phyloP scores from a whole-genome alignment of 1,140 invertebrate species.

The Linepithema humile region DNA sequence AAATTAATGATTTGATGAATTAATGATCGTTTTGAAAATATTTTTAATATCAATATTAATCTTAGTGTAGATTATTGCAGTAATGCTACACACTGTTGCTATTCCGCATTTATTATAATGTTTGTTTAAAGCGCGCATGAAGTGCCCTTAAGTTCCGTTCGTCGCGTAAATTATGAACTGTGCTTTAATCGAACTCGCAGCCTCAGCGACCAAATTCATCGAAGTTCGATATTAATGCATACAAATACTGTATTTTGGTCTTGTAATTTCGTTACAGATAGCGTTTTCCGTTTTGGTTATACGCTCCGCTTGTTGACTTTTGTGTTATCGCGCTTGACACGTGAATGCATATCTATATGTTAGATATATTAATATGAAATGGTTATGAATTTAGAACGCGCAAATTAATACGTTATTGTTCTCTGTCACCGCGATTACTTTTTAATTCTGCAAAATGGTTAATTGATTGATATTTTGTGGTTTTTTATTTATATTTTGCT shows the following conservation, averaged over 20 bases:
- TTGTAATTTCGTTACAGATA: slow-evolving; percentile 38
- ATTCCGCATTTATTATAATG: slow-evolving; percentile 48
- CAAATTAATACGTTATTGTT: slow-evolving; percentile 21
- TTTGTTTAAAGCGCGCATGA: slow-evolving; percentile 37
- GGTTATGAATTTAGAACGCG: slow-evolving; percentile 18
- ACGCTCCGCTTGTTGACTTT: slow-evolving; percentile 41
- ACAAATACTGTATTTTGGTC: slow-evolving; percentile 34
- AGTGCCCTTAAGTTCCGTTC: slow-evolving; percentile 43
- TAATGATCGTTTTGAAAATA: too few species aligned
- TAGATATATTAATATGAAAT: background rate
- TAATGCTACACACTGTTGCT: background rate
- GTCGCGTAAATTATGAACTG: slow-evolving; percentile 34
- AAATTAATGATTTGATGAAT: background rate
- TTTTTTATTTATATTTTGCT: background rate
- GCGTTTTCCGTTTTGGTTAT: slow-evolving; percentile 19
- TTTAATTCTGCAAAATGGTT: background rate
- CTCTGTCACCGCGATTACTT: background rate
- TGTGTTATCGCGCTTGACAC: slow-evolving; percentile 33
- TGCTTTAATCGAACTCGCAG: slow-evolving; percentile 40
- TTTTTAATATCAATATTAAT: background rate
- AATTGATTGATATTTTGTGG: background rate
- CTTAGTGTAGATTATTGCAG: background rate
- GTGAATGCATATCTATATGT: background rate
- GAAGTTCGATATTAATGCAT: slow-evolving; percentile 53
- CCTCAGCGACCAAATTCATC: background rate